Percentiles rank a stretch among this genome's conserved stretches.
Conservation (phyloP, 2,888 invertebrate genomes). For the Poecilus cupreus region DNA sequence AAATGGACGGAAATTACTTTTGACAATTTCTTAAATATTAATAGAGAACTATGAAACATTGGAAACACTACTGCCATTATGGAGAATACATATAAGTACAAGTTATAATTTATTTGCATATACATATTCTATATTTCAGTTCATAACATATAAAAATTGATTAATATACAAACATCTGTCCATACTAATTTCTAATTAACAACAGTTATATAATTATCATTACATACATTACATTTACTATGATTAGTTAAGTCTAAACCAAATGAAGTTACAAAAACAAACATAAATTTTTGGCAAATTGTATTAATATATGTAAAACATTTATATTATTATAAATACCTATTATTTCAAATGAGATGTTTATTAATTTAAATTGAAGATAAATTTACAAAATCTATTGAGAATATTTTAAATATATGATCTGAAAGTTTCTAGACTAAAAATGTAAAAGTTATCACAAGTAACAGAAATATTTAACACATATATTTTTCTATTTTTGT, state of each 20-base stretch:
- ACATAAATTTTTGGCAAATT: neutral
- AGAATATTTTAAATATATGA: neutral
- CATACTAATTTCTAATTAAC: neutral
- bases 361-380: neutral
- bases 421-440: constrained; percentile 39
- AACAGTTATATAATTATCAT: neutral
- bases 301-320: neutral
- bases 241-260: neutral
- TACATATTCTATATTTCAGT: neutral
- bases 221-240: neutral
- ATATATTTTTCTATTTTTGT: neutral
- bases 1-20: constrained; percentile 11
- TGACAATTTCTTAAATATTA: neutral
- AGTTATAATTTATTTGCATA: neutral
- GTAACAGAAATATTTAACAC: neutral
- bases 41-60: neutral
- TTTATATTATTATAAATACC: neutral
- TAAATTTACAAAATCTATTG: constrained; percentile 7
- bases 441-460: neutral
- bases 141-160: neutral
- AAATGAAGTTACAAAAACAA: neutral
- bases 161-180: too few relatives aligned
- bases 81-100: neutral
- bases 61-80: neutral
- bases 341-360: neutral